Conservation (phyloP, 1,140 invertebrate species). For the Lordiphosa collinella region DNA sequence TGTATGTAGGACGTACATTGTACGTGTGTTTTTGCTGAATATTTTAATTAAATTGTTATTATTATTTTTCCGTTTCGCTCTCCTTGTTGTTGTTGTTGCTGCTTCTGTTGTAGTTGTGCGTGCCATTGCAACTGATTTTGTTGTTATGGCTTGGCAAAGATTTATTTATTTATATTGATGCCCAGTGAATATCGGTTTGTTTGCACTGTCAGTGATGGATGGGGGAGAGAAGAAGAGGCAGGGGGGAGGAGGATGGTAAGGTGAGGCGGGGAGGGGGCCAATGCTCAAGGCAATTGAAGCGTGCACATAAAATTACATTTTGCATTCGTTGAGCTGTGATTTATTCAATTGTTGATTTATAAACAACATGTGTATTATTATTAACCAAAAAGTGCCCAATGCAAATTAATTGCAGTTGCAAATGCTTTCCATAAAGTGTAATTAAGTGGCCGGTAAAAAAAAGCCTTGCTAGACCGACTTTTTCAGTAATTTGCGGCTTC, state of each 20-base stretch:
- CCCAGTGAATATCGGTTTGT: constrained; percentile 49
- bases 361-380: constrained; percentile 75
- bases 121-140: constrained; percentile 72
- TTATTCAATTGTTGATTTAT: constrained; percentile 69
- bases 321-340: constrained; percentile 50
- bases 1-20: constrained; percentile 34
- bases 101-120: constrained; percentile 35
- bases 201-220: constrained; percentile 30
- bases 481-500: no score
- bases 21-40: constrained; percentile 64
- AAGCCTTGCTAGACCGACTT: no score
- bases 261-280: constrained; percentile 5
- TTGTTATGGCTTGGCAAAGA: constrained; percentile 70
- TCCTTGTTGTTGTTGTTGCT: constrained; percentile 19
- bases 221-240: background rate
- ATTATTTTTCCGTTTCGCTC: constrained; percentile 55
- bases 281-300: constrained; percentile 71
- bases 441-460: no score
- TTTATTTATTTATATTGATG: constrained; percentile 77
- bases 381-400: constrained; percentile 52
- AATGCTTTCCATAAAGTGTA: constrained; percentile 12
- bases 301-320: constrained; percentile 66
- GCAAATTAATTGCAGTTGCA: constrained; percentile 40
- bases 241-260: background rate
- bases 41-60: constrained; percentile 77